Conservation (phyloP, 2,888 invertebrate species). For the Lysandra bellargus region DNA sequence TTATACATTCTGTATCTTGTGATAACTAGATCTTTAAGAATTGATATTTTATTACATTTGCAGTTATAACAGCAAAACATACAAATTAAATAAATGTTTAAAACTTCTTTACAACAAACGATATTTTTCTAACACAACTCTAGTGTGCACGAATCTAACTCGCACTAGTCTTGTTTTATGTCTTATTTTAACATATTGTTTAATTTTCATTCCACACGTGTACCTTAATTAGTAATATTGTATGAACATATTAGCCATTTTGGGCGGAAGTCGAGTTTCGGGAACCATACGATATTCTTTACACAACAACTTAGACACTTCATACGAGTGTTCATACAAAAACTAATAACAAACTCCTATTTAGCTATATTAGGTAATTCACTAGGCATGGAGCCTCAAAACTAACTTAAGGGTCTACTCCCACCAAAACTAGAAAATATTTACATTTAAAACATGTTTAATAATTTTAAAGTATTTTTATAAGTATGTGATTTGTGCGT, state of each 20-base stretch:
- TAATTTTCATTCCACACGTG: neutral
- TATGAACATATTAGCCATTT: neutral
- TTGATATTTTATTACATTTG: too few relatives aligned
- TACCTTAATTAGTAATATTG: neutral
- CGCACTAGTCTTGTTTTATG: neutral
- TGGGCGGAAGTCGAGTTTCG: neutral
- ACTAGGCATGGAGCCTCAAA: neutral
- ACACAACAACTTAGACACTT: slow-evolving; percentile 4
- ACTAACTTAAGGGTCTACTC: neutral
- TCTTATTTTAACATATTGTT: neutral
- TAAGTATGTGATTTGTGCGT: neutral
- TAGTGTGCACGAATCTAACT: too few relatives aligned
- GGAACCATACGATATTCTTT: neutral
- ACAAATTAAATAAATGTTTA: neutral
- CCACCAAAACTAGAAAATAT: neutral
- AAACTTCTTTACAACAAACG: neutral
- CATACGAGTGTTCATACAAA: slow-evolving; percentile 1
- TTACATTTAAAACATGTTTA: neutral
- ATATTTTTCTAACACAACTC: too few relatives aligned
- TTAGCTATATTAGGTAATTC: slow-evolving; percentile 24
- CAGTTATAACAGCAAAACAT: too few relatives aligned
- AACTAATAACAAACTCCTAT: slow-evolving; percentile 30
- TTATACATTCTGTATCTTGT: neutral
- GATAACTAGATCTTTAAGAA: neutral
- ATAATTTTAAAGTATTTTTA: neutral